A percentile compares a stretch with the other conserved stretches of the same genome.
Evolutionary conservation across 2,797 vertebrate species (phyloP).

Genomic region (Diceros bicornis): DNA sequence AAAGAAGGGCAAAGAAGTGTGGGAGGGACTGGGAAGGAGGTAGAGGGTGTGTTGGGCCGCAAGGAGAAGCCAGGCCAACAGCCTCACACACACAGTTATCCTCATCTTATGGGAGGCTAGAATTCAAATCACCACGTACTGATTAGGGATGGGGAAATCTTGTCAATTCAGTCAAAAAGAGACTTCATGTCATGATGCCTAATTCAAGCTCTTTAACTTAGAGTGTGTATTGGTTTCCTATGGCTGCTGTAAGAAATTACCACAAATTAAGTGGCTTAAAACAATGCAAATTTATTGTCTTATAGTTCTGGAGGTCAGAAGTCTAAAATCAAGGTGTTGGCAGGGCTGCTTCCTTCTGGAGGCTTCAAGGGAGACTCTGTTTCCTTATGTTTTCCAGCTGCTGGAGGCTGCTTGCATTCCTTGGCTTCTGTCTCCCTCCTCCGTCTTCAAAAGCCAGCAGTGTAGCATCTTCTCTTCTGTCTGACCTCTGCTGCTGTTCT

Average conservation of each 20-base stretch:
- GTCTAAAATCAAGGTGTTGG: neutral
- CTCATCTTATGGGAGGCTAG: neutral
- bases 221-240: neutral
- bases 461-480: neutral
- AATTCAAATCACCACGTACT: neutral
- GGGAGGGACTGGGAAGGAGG: neutral
- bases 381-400: neutral
- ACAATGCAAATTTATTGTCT: neutral
- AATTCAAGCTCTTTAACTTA: neutral
- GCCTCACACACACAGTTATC: too few relatives aligned
- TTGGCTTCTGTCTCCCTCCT: neutral
- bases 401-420: neutral
- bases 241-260: neutral
- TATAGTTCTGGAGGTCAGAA: neutral
- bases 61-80: neutral
- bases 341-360: neutral
- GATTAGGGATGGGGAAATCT: neutral
- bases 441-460: neutral
- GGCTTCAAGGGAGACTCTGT: neutral
- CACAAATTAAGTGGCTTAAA: too few relatives aligned
- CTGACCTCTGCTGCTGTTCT: neutral
- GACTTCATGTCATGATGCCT: neutral
- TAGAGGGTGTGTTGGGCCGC: neutral
- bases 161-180: neutral
- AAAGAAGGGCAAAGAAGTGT: neutral